Base-by-base conservation (phyloP, 1,140 invertebrate genomes). In the Drosophila bocki region DNA sequence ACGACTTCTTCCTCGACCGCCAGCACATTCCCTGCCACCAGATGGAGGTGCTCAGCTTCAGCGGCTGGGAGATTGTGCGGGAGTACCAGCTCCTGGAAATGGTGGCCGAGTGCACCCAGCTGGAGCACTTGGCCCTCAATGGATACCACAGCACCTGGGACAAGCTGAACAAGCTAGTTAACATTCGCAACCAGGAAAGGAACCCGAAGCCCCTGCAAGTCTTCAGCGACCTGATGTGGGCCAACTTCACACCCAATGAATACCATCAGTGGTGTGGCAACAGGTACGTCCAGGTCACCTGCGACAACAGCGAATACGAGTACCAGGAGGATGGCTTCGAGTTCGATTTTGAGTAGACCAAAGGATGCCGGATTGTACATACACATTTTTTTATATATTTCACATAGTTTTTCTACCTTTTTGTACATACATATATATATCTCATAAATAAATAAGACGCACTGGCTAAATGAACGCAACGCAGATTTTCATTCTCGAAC, bases 301-400 rank as follows among this genome's bases (percentile, higher is more conserved):
- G 86, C 45, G 78, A 90, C 17, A 64, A 35, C 63, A 51, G 17
- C 58, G 85, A 82, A 15, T 90, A 70, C 22, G 78, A 85, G 3
- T 90, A 76, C 45, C 85, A 90, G 56, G 85, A 90, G 29, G 86
- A 85, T n/a, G 85, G 85, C 39, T 90, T 90, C 12, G 85, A 90
- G 54, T 76, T 90, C 26, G 82, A 84, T 39, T 84, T 84, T 48
- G 77, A 68, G 60, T 84, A 69, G 9, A 57, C 0, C 9, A 3
- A 9, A 7, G 5, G n/a, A 12, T 11, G 1, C 9, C 29, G 2
- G 22, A 80, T 79, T 83, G 80, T 83, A 83, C 7, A 82, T 82
- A 82, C 19, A 37, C 26, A 1, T 17, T 29, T 11, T 29, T 19
- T 35, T 13, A n/a, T 19, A 42, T 58, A 45, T 45, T 42, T 12